Evolutionary conservation across 2,113 vertebrate genomes (phyloP).

Genomic region (Albula goreensis): DNA sequence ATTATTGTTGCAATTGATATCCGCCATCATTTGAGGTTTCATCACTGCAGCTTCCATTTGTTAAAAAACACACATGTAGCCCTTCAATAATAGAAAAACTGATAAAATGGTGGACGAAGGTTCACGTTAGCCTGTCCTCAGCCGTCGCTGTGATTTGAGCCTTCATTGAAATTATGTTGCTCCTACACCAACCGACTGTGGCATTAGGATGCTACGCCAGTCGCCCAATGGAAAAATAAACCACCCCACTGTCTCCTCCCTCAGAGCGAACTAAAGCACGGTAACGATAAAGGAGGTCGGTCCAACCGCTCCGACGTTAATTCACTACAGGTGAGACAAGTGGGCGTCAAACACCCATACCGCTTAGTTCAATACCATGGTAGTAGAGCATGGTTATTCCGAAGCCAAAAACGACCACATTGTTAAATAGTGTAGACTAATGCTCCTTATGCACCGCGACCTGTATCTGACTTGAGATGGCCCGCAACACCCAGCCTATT

Average conservation of each 20-base stretch:
- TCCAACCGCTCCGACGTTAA: neutral
- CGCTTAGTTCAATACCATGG: neutral
- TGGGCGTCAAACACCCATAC: neutral
- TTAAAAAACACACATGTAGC: slow-evolving; percentile 53
- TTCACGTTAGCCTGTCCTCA: slow-evolving; percentile 49
- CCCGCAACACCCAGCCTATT: slow-evolving; percentile 28
- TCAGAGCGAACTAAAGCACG: slow-evolving; percentile 28
- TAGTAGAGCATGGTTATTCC: no score
- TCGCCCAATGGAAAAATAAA: slow-evolving; percentile 17
- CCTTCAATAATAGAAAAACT: slow-evolving; percentile 9
- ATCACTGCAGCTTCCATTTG: slow-evolving; percentile 71
- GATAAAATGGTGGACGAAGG: slow-evolving; percentile 43
- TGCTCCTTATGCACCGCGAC: neutral
- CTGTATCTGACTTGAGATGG: neutral
- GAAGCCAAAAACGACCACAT: no score
- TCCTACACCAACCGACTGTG: slow-evolving; percentile 26
- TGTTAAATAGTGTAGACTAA: no score
- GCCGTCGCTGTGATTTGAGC: slow-evolving; percentile 29
- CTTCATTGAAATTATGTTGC: slow-evolving; percentile 5
- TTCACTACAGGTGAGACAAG: slow-evolving; percentile 26
- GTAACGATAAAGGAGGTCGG: neutral
- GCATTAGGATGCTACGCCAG: slow-evolving; percentile 44
- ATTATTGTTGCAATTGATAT: slow-evolving; percentile 75
- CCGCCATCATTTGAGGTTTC: slow-evolving; percentile 69
- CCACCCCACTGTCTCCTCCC: slow-evolving; percentile 41